Conservation (phyloP, 2,888 invertebrate species). For the Pandemis cinnamomeana region DNA sequence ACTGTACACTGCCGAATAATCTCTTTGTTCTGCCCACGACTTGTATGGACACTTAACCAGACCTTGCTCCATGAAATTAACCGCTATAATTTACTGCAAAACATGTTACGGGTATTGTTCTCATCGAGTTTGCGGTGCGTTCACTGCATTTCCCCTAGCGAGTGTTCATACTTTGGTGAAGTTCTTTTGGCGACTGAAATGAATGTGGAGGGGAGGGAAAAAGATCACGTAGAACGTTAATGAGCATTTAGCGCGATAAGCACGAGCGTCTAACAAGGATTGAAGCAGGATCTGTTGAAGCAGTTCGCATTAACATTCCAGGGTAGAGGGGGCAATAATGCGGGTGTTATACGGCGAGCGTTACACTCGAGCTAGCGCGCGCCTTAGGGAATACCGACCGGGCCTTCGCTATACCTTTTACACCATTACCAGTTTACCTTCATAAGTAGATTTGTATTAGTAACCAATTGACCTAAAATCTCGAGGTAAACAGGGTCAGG, state of each 20-base stretch:
- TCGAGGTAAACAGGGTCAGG: slow-evolving; percentile 48
- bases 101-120: slow-evolving; percentile 19
- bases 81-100: slow-evolving; percentile 49
- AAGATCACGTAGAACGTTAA: slow-evolving; percentile 67
- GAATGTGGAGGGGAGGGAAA: slow-evolving; percentile 46
- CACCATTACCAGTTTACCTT: slow-evolving; percentile 36
- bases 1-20: slow-evolving; percentile 62
- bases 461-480: slow-evolving; percentile 48
- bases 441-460: slow-evolving; percentile 51
- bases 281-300: slow-evolving; percentile 57
- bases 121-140: slow-evolving; percentile 18
- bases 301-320: slow-evolving; percentile 67
- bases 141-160: slow-evolving; percentile 1
- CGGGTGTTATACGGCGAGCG: slow-evolving; percentile 67
- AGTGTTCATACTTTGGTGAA: slow-evolving; percentile 2
- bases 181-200: slow-evolving; percentile 32
- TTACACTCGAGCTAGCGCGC: slow-evolving; percentile 64
- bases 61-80: slow-evolving; percentile 52
- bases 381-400: slow-evolving; percentile 53
- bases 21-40: slow-evolving; percentile 55
- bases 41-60: slow-evolving; percentile 48
- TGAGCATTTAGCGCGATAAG: slow-evolving; percentile 66
- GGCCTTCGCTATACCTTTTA: slow-evolving; percentile 46
- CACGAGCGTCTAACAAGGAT: slow-evolving; percentile 61
- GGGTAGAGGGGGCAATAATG: slow-evolving; percentile 65